Evolutionary conservation across 2,113 vertebrate genomes (phyloP), one percentile per base, ranked within the genome.

Genomic region (Centropus bengalensis): DNA sequence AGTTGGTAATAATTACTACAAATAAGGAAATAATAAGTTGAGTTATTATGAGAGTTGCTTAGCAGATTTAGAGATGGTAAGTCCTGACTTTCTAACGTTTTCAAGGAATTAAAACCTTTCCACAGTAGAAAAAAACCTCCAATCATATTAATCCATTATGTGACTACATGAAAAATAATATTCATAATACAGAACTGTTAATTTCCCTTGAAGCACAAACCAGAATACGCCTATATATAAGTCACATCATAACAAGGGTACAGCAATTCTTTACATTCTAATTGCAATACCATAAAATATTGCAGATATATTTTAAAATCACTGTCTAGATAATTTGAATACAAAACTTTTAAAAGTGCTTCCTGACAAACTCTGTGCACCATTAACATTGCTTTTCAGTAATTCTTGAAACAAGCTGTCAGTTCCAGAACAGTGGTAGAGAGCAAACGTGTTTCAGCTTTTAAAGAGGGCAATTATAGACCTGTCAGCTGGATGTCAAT

Each of bases 381-480:
- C 88, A 79, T 44, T 93, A 89, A 60, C 12, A 36, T 24, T 24
- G 32, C 15, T 83, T 86, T 94, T 68, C 81, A 89, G 68, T 28
- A 91, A 73, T 32, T 82, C 76, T 28, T 54, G 51, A 91, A 95
- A 69, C 15, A 22, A 40, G 26, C n/a, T 78, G 36, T 54, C 82
- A 83, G 67, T 55, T 82, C 59, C 59, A 83, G 42, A 91, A 74
- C 9, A 80, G 63, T 23, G 45, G 56, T 38, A 91, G 59, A 68
- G 30, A 96, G 63, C 32, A 93, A 94, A 86, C 0, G 7, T 28
- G 38, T 83, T 88, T 86, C 59, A 88, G 42, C 27, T 94, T 94
- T 73, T 44, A 74, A 86, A 80, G 60, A 90, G 23, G 42, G 79
- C 79, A 95, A 94, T 94, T 88, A 94, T 14, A 94, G 79, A 52